Conservation (phyloP, 2,888 invertebrate genomes). For the Eledone cirrhosa region DNA sequence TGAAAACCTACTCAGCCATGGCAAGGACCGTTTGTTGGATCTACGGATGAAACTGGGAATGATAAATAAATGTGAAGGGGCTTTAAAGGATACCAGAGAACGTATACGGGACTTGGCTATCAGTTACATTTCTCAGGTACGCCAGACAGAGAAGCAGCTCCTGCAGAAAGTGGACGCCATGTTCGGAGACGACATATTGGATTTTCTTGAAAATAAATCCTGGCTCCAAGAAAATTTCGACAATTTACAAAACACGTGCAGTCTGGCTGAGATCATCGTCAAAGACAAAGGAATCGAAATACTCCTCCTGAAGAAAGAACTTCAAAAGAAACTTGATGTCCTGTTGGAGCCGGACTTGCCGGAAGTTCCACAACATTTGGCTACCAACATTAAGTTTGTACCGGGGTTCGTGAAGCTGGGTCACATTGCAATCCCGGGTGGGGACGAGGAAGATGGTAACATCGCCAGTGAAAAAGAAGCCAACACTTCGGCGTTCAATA, state of each 20-base stretch:
- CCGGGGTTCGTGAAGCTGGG: conserved; percentile 60
- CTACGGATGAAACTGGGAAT: conserved; percentile 54
- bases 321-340: conserved; percentile 59
- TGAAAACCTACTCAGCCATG: conserved; percentile 46
- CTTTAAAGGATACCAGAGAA: conserved; percentile 60
- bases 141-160: conserved; percentile 57
- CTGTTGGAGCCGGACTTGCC: conserved; percentile 52
- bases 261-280: conserved; percentile 61
- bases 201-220: conserved; percentile 57
- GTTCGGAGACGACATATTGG: conserved; percentile 54
- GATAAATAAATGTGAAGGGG: conserved; percentile 59
- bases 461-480: not conserved
- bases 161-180: conserved; percentile 57
- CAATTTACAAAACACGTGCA: conserved; percentile 57
- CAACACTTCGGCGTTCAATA: not conserved
- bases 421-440: conserved; percentile 37
- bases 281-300: conserved; percentile 64
- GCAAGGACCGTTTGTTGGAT: conserved; percentile 49
- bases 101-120: conserved; percentile 62
- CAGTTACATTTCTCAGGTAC: conserved; percentile 56
- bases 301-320: conserved; percentile 62
- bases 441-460: not conserved
- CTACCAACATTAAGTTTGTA: conserved; percentile 50
- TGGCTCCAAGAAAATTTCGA: conserved; percentile 57
- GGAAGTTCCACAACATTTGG: conserved; percentile 45